Conservation (phyloP, 1,140 invertebrate species). For the Drosophila pseudoobscura region DNA sequence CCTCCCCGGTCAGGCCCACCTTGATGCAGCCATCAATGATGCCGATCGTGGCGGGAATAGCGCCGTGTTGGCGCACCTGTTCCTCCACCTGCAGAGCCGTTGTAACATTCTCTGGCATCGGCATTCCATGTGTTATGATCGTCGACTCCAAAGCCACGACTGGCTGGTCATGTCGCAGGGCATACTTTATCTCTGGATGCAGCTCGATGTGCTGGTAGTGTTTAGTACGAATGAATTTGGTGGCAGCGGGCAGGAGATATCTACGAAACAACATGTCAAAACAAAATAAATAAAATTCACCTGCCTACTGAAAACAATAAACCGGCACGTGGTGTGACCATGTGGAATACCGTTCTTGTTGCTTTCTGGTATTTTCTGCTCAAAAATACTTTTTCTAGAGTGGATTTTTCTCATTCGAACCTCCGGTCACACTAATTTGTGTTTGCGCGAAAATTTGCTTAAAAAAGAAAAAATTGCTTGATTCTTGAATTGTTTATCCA, state of each 20-base stretch:
- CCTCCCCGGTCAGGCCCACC: constrained; percentile 89
- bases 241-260: constrained; percentile 1
- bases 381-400: too few species aligned
- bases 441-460: constrained; percentile 25
- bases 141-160: constrained; percentile 98
- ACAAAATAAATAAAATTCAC: constrained; percentile 32
- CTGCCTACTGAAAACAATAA: not conserved
- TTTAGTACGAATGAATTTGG: not conserved
- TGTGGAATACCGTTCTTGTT: too few species aligned
- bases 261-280: constrained; percentile 39
- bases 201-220: constrained; percentile 49
- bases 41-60: constrained; percentile 96
- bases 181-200: constrained; percentile 65
- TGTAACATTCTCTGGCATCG: constrained; percentile 95
- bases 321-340: too few species aligned
- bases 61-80: constrained; percentile 90
- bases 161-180: constrained; percentile 53
- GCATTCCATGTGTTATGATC: constrained; percentile 99
- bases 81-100: constrained; percentile 93
- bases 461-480: too few species aligned
- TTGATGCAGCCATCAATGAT: constrained; percentile 93
- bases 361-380: too few species aligned
- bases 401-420: too few species aligned
- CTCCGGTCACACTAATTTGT: constrained; percentile 12
- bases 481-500: not conserved